Evolutionary conservation across 2,888 invertebrate species (phyloP).

Genomic region (Actias luna): DNA sequence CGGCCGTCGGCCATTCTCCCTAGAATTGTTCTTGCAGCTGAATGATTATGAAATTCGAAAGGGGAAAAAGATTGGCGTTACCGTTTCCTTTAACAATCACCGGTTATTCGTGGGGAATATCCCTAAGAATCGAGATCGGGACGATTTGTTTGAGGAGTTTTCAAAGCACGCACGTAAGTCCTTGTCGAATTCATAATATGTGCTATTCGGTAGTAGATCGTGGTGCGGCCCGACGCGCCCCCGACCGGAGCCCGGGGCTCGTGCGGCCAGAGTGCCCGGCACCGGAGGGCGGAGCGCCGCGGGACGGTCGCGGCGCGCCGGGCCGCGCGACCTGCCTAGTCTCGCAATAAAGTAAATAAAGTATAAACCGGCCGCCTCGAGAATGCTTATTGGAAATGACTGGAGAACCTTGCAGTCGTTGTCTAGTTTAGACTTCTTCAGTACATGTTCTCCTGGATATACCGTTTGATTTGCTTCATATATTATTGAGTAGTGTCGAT

Average conservation of each 20-base stretch:
- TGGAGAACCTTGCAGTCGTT: constrained; percentile 78
- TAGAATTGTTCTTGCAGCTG: constrained; percentile 97
- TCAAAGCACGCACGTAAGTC: constrained; percentile 99
- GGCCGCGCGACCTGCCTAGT: constrained; percentile 36
- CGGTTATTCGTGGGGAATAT: constrained; percentile 99
- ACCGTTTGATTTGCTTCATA: constrained; percentile 81
- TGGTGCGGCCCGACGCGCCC: constrained; percentile 41
- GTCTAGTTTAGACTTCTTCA: constrained; percentile 75
- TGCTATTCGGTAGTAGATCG: constrained; percentile 55
- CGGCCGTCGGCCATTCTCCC: constrained; percentile 86
- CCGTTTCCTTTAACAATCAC: constrained; percentile 99
- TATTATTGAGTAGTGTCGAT: constrained; percentile 57
- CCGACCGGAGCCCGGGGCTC: constrained; percentile 22
- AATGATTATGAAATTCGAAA: constrained; percentile 99
- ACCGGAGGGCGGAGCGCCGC: background rate
- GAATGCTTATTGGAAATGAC: constrained; percentile 77
- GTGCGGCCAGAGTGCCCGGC: background rate
- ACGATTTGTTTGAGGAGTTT: constrained; percentile 99
- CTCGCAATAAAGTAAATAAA: constrained; percentile 47
- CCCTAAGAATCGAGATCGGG: constrained; percentile 99
- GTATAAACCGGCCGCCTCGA: constrained; percentile 70
- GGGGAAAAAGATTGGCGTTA: constrained; percentile 99
- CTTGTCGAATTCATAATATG: constrained; percentile 83
- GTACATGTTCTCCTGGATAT: constrained; percentile 77
- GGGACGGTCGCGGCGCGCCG: constrained; percentile 24